These are phyloP conservation scores for Dendrocincla fuliginosa DNA, from an alignment of 2,797 vertebrate genomes.

Conservation along the genomic window DNA sequence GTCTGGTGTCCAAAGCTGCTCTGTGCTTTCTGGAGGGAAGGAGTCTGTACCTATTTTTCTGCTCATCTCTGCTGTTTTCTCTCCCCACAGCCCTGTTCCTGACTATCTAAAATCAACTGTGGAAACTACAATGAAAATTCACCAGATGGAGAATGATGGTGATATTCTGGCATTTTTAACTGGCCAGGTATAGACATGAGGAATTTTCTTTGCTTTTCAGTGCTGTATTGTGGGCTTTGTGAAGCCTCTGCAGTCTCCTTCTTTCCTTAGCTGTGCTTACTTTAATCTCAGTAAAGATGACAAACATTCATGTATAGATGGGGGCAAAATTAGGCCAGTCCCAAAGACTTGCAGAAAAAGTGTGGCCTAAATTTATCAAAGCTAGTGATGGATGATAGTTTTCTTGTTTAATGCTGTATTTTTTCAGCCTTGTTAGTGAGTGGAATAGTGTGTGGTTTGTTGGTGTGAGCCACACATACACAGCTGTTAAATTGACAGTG, in stretches of 20 bases:
- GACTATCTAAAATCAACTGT: conserved; percentile 97
- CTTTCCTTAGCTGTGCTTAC: not conserved
- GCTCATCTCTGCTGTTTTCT: not conserved
- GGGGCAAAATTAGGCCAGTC: not conserved
- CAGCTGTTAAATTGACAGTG: not conserved
- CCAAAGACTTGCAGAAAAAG: not conserved
- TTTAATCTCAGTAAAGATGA: not conserved
- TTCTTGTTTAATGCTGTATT: not conserved
- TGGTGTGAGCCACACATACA: not conserved
- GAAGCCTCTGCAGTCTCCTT: not conserved
- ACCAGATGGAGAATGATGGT: conserved; percentile 93
- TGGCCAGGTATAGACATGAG: conserved; percentile 85
- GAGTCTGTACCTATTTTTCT: not conserved
- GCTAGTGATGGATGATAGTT: not conserved
- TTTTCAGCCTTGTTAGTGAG: not conserved
- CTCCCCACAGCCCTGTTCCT: conserved; percentile 88
- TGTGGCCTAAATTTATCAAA: not conserved
- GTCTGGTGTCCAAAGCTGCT: not conserved
- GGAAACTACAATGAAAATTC: conserved; percentile 97
- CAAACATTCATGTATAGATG: not conserved
- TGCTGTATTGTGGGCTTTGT: not conserved
- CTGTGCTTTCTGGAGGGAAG: not conserved
- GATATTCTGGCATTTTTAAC: conserved; percentile 96
- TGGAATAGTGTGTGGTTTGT: not conserved
- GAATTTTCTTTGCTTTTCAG: not conserved